Percentiles rank a stretch among this genome's conserved stretches.
phyloP scores from a whole-genome alignment of 2,797 vertebrate genomes.

The Sebastes kiyomatsui region DNA sequence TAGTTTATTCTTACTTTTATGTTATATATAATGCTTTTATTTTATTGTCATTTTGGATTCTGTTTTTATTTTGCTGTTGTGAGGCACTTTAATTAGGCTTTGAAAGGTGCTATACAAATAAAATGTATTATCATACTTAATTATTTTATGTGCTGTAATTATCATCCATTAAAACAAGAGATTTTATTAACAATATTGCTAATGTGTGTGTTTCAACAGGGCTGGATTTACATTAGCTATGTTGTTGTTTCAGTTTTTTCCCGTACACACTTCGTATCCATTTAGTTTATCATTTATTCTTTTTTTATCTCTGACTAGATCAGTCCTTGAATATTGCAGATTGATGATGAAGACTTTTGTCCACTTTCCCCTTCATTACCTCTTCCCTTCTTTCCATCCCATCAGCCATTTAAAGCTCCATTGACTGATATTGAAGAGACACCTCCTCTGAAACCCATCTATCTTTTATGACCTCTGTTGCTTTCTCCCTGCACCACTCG shows the following conservation, averaged over 20 bases:
- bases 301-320: not conserved
- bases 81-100: not conserved
- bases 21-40: not conserved
- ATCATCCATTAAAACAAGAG: not conserved
- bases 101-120: not conserved
- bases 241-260: not conserved
- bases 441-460: constrained; percentile 45
- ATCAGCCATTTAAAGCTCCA: constrained; percentile 34
- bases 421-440: constrained; percentile 31
- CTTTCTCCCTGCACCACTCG: constrained; percentile 21
- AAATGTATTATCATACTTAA: not conserved
- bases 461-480: constrained; percentile 50
- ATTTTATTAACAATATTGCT: not conserved
- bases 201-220: not conserved
- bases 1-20: not conserved
- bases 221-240: not conserved
- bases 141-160: not conserved
- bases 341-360: constrained; percentile 6
- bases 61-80: not conserved
- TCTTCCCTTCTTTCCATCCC: not conserved
- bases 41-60: not conserved
- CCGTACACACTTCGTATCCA: not conserved
- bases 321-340: constrained; percentile 7
- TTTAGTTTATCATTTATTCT: constrained; percentile 5
- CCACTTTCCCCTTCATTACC: constrained; percentile 7